These are phyloP conservation scores for Eristalinus sepulchralis DNA, from an alignment of 2,888 invertebrate species.

Conservation along the genomic window DNA sequence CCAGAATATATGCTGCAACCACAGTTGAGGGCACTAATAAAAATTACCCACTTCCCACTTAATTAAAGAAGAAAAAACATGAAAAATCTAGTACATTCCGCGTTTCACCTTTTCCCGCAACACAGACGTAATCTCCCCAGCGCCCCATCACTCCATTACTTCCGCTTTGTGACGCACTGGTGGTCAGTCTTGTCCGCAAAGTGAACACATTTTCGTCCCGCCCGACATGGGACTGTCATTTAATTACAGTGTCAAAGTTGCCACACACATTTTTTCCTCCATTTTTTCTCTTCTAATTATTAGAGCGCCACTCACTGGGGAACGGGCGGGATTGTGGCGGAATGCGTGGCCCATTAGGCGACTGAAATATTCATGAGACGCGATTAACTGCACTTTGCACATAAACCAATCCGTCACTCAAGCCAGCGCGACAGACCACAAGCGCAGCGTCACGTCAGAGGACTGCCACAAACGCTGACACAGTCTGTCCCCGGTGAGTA, in stretches of 20 bases:
- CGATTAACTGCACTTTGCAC: conserved; percentile 35
- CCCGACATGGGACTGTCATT: conserved; percentile 8
- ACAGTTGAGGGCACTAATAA: background rate
- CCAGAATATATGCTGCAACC: background rate
- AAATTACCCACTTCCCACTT: background rate
- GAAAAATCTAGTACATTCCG: too few relatives aligned
- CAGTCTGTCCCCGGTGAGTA: conserved; percentile 1
- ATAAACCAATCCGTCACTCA: conserved; percentile 12
- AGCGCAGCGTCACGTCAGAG: conserved; percentile 32
- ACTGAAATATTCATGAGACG: conserved; percentile 48
- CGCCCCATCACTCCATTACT: background rate
- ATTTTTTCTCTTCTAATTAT: background rate
- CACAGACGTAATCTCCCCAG: background rate
- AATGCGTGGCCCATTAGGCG: conserved; percentile 3
- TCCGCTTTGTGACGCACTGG: background rate
- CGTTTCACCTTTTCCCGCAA: background rate
- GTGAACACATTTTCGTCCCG: background rate
- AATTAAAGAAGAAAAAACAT: background rate
- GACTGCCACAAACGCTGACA: conserved; percentile 14
- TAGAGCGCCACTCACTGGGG: background rate
- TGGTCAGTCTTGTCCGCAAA: background rate
- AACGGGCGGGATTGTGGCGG: background rate
- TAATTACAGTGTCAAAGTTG: conserved; percentile 16
- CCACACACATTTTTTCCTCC: background rate
- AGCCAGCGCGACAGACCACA: background rate